Base-by-base conservation (phyloP, 2,888 invertebrate genomes). In the Leptodirus hochenwartii region DNA sequence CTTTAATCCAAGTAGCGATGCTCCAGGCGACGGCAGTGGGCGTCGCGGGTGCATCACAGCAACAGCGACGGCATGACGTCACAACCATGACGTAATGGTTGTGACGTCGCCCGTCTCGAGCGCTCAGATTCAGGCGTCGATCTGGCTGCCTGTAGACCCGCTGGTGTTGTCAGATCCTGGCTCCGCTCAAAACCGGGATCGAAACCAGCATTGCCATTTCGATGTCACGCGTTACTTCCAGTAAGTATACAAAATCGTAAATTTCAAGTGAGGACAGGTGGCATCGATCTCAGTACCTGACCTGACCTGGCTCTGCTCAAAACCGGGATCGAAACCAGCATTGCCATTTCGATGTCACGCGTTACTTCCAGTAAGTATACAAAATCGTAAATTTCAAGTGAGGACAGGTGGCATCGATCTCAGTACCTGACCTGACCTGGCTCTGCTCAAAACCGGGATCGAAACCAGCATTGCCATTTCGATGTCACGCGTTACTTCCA, bases 341-440 rank as follows among this genome's bases (percentile, higher is more conserved):
- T 10, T 15, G 26, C 26, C 12, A 12, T 4, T 15, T 14, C 26
- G 11, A 5, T 15, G 20, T 8, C 8, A 20, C 20, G 9, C 6
- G 8, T 8, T 8, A 9, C 9, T 20, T 20, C 9, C 20, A 20
- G 9, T 20, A 20, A 6, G 9, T 9, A 20, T 20, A 20, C 20
- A 20, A 6, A 20, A 8, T 8, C 20, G 16, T 39, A 42, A 45
- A 45, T 43, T 41, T 43, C 22, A 27, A 42, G 39, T n/a, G n/a
- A n/a, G n/a, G n/a, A n/a, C n/a, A n/a, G n/a, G n/a, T n/a, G n/a
- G n/a, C n/a, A n/a, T n/a, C n/a, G n/a, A n/a, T n/a, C n/a, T n/a
- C n/a, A n/a, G n/a, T n/a, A n/a, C n/a, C n/a, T 32, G 40, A 37
- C 37, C 40, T 31, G 38, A 26, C 37, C 37, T 35, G 41, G 42